Evolutionary conservation across 2,113 vertebrate species (phyloP).

Genomic region (Panthera uncia): DNA sequence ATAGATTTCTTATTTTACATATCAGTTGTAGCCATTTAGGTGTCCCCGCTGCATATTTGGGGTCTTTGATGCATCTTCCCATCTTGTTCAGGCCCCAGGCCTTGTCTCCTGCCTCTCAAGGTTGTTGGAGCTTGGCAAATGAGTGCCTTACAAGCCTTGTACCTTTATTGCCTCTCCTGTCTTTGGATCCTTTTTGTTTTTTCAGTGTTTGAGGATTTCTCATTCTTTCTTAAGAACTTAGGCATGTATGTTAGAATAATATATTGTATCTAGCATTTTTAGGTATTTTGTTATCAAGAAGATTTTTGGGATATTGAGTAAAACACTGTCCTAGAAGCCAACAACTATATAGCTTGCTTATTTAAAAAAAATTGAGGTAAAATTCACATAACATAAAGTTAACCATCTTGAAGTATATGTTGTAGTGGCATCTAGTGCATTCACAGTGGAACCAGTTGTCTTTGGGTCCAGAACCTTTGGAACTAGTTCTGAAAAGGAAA

Average conservation of each 20-base stretch:
- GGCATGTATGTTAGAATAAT: not conserved
- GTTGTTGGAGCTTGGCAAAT: not conserved
- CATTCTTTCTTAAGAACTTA: not conserved
- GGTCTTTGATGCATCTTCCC: not conserved
- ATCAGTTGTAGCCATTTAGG: too few species aligned
- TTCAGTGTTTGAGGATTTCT: not conserved
- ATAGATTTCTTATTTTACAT: not conserved
- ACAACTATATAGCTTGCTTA: not conserved
- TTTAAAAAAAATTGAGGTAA: not conserved
- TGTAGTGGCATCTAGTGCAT: not conserved
- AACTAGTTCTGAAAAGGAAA: not conserved
- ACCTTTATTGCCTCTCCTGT: not conserved
- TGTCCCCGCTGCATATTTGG: not conserved
- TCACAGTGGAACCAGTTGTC: not conserved
- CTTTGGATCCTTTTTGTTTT: not conserved
- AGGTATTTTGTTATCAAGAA: not conserved
- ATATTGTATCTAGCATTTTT: not conserved
- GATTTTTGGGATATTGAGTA: not conserved
- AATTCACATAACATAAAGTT: not conserved
- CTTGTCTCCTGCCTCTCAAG: not conserved
- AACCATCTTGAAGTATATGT: not conserved
- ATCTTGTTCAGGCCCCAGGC: not conserved
- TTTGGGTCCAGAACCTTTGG: not conserved
- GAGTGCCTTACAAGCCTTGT: not conserved
- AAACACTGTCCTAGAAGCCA: not conserved